These are phyloP conservation scores for Helicoverpa armigera DNA, from an alignment of 1,140 invertebrate species.

Conservation along the genomic window DNA sequence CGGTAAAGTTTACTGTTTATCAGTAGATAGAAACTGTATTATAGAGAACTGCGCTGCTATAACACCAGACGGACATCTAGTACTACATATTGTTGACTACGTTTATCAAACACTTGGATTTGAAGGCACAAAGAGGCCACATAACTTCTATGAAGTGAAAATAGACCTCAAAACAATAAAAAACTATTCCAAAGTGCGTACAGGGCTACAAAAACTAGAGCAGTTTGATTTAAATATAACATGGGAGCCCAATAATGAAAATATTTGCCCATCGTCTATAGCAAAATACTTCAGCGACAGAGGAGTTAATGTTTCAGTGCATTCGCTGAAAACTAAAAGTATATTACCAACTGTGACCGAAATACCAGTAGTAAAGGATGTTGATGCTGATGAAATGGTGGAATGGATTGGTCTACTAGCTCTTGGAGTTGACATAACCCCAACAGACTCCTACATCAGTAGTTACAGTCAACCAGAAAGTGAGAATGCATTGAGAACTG, in stretches of 20 bases:
- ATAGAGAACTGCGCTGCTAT: slow-evolving; percentile 73
- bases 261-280: slow-evolving; percentile 78
- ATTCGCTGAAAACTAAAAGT: slow-evolving; percentile 56
- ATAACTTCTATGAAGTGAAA: slow-evolving; percentile 71
- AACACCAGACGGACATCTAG: slow-evolving; percentile 75
- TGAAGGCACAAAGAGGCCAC: slow-evolving; percentile 70
- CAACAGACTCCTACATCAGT: slow-evolving; percentile 71
- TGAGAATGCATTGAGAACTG: slow-evolving; percentile 62
- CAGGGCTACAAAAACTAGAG: slow-evolving; percentile 67
- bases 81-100: slow-evolving; percentile 69
- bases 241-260: slow-evolving; percentile 73
- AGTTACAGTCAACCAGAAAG: slow-evolving; percentile 72
- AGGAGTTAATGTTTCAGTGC: slow-evolving; percentile 61
- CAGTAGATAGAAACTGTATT: slow-evolving; percentile 71
- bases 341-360: slow-evolving; percentile 65
- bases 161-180: slow-evolving; percentile 70
- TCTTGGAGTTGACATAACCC: slow-evolving; percentile 63
- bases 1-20: slow-evolving; percentile 73
- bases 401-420: slow-evolving; percentile 81
- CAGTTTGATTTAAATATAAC: slow-evolving; percentile 70
- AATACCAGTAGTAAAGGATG: slow-evolving; percentile 71
- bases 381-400: slow-evolving; percentile 70
- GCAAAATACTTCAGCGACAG: slow-evolving; percentile 77
- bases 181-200: slow-evolving; percentile 59
- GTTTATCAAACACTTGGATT: slow-evolving; percentile 76